Base-by-base conservation (phyloP, 2,113 vertebrate genomes). In the Leucopternis melanops region DNA sequence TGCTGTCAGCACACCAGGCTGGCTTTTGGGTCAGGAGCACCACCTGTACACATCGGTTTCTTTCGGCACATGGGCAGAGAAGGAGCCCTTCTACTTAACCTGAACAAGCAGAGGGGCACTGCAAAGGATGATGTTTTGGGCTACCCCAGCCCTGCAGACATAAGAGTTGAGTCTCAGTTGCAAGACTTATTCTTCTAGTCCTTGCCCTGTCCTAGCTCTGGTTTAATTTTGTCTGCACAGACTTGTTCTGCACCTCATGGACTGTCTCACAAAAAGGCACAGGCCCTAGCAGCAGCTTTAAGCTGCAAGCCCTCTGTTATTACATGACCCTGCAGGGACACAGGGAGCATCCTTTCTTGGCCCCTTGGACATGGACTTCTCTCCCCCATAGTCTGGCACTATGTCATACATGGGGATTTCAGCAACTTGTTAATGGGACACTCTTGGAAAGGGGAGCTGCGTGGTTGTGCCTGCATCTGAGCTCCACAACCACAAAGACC, bases 41-140 rank as follows among this genome's bases (percentile, higher is more conserved):
- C 57, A 59, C 22, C 34, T 22, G 38, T 47, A 77, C 38, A 11
- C 12, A 5, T 25, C 1, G 4, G 5, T 52, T 69, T 80, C 20
- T 69, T 45, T 66, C 8, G 2, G 50, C 21, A 52, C 0, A 0
- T 1, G 8, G 29, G 20, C 11, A 80, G 59, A 26, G 9, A 84
- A 87, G 47, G 47, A 81, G 7, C 29, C 20, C 27, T 59, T 59
- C 38, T 65, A 42, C 44, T 52, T 13, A 3, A 49, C 31, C 20
- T 0, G 0, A 44, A 22, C 31, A 49, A 59, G 59, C 1, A 1
- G 32, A 72, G 36, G 9, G 77, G 31, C 9, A 5, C 1, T 7
- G 1, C 1, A 2, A 80, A 10, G 16, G 19, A 40, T 16, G 19
- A 14, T 40, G 34, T 3, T 63, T 54, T 34, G 27, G 62, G 49